A percentile compares a stretch with the other conserved stretches of the same genome.
Evolutionary conservation across 2,888 invertebrate species (phyloP).

Genomic region (Tineola bisselliella): DNA sequence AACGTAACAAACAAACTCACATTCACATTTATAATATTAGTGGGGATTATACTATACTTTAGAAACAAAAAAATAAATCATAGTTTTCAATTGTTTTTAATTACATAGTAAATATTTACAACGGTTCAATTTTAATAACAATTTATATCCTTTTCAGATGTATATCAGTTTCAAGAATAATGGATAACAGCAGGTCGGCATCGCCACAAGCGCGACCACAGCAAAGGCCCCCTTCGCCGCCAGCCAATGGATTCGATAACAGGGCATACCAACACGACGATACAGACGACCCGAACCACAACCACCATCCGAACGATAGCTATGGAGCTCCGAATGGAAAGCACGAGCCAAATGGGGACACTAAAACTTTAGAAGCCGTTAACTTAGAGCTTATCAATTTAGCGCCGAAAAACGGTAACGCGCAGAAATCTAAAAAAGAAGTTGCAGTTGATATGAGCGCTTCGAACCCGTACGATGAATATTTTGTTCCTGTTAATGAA

Average conservation of each 20-base stretch:
- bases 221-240: conserved; percentile 54
- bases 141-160: conserved; percentile 39
- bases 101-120: too few relatives aligned
- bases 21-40: too few relatives aligned
- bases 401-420: conserved; percentile 68
- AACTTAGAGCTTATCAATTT: conserved; percentile 83
- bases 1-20: too few relatives aligned
- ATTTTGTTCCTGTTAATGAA: conserved; percentile 86
- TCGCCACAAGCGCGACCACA: conserved; percentile 58
- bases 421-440: conserved; percentile 72
- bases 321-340: conserved; percentile 46
- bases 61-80: too few relatives aligned
- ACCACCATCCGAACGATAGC: conserved; percentile 36
- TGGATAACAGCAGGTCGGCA: conserved; percentile 64
- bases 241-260: conserved; percentile 52
- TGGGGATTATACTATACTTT: too few relatives aligned
- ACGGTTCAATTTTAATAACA: conserved; percentile 2
- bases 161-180: conserved; percentile 61
- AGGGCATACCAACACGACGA: conserved; percentile 46
- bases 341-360: conserved; percentile 51
- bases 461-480: conserved; percentile 81
- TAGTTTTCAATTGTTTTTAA: too few relatives aligned
- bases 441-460: conserved; percentile 72
- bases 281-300: conserved; percentile 54
- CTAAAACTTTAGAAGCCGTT: conserved; percentile 73